Evolutionary conservation across 2,888 invertebrate species (phyloP).

Genomic region (Caenorhabditis becei): DNA sequence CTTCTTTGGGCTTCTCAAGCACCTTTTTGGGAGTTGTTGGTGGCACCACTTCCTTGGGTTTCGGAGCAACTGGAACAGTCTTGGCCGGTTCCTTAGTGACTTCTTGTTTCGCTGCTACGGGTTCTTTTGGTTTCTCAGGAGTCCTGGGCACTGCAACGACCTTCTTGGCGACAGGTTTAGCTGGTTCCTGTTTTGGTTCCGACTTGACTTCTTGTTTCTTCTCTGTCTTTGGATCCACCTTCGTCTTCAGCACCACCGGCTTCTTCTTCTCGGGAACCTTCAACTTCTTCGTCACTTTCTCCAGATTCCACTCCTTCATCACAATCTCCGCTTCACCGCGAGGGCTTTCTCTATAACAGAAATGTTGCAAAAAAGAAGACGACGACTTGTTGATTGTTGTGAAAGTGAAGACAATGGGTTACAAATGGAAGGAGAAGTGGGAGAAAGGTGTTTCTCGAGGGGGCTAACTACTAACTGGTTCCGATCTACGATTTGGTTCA

Average conservation of each 20-base stretch:
- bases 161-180: too few species aligned
- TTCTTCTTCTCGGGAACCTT: slow-evolving; percentile 49
- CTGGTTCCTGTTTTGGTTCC: too few species aligned
- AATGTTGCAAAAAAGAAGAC: not conserved
- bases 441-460: too few species aligned
- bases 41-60: not conserved
- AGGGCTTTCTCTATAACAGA: slow-evolving; percentile 46
- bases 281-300: slow-evolving; percentile 42
- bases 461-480: slow-evolving; percentile 1
- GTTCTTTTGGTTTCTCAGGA: slow-evolving; percentile 8
- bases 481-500: not conserved
- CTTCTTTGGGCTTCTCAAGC: not conserved
- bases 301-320: slow-evolving; percentile 27
- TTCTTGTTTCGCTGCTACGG: not conserved
- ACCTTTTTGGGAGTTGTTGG: not conserved
- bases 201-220: not conserved
- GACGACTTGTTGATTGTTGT: not conserved
- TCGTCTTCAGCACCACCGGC: slow-evolving; percentile 34
- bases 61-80: not conserved
- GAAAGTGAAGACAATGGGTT: slow-evolving; percentile 17
- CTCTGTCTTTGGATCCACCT: slow-evolving; percentile 34
- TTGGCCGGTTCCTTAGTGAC: not conserved
- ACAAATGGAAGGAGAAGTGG: slow-evolving; percentile 10
- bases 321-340: slow-evolving; percentile 42
- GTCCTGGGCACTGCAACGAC: not conserved